phyloP scores from a whole-genome alignment of 2,113 vertebrate species.

The Merops nubicus region DNA sequence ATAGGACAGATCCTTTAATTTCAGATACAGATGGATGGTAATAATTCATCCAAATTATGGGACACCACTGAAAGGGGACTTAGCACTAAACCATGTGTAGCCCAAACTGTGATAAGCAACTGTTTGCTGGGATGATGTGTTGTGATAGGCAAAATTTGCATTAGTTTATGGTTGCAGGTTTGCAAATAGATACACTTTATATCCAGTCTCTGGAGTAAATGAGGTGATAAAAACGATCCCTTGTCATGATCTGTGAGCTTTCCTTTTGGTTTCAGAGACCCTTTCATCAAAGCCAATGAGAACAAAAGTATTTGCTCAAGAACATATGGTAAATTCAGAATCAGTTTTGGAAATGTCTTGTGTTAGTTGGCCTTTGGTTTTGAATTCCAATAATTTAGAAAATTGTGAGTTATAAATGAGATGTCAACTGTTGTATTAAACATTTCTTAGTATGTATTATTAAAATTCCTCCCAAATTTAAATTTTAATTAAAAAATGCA shows the following conservation, averaged over 20 bases:
- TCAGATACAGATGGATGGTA: neutral
- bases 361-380: neutral
- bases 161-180: neutral
- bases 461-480: neutral
- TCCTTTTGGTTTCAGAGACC: neutral
- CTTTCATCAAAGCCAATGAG: neutral
- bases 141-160: neutral
- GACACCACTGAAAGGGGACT: neutral
- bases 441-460: neutral
- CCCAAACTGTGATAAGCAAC: neutral
- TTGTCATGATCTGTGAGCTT: neutral
- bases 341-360: neutral
- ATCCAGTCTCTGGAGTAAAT: neutral
- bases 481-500: neutral
- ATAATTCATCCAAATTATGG: neutral
- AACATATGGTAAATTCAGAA: accelerated
- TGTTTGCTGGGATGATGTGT: neutral
- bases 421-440: neutral
- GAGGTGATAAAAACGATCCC: neutral
- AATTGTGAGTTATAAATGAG: accelerated
- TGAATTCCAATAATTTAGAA: neutral
- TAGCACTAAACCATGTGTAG: neutral
- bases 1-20: neutral
- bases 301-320: neutral
- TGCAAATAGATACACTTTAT: neutral